Evolutionary conservation across 2,797 vertebrate genomes (phyloP).

Genomic region (Mustela erminea): DNA sequence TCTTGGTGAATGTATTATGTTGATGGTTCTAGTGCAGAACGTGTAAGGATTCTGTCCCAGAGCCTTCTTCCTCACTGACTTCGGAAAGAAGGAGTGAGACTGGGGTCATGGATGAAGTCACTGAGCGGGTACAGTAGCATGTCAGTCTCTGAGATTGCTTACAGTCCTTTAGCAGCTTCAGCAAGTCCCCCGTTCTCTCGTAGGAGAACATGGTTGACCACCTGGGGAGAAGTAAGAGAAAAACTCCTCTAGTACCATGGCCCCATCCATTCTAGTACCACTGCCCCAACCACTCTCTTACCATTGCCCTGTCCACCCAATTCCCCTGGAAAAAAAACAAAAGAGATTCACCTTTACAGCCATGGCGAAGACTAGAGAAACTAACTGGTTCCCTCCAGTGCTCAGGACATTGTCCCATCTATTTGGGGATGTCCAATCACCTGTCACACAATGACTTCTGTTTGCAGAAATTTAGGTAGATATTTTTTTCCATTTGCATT

Average conservation of each 20-base stretch:
- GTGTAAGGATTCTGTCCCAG: fast-evolving
- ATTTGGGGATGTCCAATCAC: no score
- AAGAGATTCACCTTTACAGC: not conserved
- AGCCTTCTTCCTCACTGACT: not conserved
- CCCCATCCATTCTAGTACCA: fast-evolving
- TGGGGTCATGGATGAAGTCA: fast-evolving
- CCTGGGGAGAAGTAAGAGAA: not conserved
- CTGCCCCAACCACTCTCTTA: not conserved
- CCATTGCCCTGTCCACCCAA: not conserved
- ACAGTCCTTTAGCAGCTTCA: fast-evolving
- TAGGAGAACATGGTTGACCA: not conserved
- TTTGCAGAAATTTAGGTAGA: no score
- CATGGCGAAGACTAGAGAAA: not conserved
- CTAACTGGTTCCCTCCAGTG: fast-evolving
- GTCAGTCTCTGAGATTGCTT: not conserved
- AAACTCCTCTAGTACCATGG: not conserved
- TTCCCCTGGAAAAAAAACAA: not conserved
- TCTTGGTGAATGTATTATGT: not conserved
- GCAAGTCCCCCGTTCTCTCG: fast-evolving
- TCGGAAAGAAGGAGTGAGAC: not conserved
- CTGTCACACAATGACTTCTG: not conserved
- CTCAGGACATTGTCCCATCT: not conserved
- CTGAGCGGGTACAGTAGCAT: not conserved
- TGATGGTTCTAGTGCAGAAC: not conserved
- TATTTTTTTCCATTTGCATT: not conserved